phyloP scores from a whole-genome alignment of 2,113 vertebrate species.

The Rattus rattus region DNA sequence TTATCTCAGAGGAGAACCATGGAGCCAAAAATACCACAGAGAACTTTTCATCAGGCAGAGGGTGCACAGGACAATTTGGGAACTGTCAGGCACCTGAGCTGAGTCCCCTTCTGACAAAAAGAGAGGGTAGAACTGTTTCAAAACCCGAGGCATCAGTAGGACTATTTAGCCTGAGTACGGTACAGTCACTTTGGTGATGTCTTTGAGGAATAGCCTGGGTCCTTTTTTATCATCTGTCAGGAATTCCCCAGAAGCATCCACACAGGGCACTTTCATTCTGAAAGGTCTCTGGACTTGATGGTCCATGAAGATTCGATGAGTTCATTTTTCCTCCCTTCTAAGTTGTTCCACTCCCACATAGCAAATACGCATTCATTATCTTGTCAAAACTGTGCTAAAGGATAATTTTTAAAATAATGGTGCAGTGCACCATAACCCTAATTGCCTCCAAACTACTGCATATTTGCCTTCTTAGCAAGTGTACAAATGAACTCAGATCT shows the following conservation, averaged over 20 bases:
- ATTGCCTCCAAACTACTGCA: slow-evolving; percentile 64
- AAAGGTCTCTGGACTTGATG: slow-evolving; percentile 73
- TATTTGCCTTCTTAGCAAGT: slow-evolving; percentile 69
- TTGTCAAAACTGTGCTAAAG: slow-evolving; percentile 76
- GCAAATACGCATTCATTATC: slow-evolving; percentile 72
- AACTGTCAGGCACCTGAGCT: not conserved
- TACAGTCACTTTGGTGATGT: not conserved
- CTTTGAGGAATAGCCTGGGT: slow-evolving; percentile 45
- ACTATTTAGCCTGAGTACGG: not conserved
- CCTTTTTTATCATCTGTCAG: slow-evolving; percentile 50
- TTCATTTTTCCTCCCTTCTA: slow-evolving; percentile 67
- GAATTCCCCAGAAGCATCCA: slow-evolving; percentile 33
- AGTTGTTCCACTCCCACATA: slow-evolving; percentile 50
- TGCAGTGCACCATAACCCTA: slow-evolving; percentile 66
- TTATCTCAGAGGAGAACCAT: not conserved
- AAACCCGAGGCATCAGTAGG: not conserved
- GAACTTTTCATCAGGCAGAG: not conserved
- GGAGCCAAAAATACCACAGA: not conserved
- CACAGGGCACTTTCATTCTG: slow-evolving; percentile 38
- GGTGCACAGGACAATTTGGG: not conserved
- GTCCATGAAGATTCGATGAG: slow-evolving; percentile 71
- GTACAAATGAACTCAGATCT: slow-evolving; percentile 58
- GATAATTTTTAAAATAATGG: slow-evolving; percentile 77
- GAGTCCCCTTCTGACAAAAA: not conserved
- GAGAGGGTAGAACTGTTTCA: not conserved